Percentiles rank a stretch among this genome's conserved stretches.
Evolutionary conservation across 2,888 invertebrate genomes (phyloP).

Genomic region (Andrena fulva): DNA sequence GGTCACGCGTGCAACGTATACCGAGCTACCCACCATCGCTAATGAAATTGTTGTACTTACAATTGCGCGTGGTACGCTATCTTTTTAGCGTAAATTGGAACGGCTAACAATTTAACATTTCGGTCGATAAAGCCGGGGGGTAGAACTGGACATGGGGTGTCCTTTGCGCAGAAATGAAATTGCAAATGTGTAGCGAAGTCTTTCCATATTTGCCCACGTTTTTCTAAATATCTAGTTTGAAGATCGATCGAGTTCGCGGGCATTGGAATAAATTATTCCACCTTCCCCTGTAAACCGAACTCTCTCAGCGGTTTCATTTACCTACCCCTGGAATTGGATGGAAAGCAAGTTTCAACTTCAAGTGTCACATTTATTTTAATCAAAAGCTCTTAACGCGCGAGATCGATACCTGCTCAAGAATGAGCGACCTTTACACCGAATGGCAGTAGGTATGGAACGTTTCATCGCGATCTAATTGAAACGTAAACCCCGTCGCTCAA

Average conservation of each 20-base stretch:
- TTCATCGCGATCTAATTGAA: background rate
- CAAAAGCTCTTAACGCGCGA: background rate
- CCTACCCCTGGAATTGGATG: background rate
- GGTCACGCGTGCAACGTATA: background rate
- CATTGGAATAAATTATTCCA: too few relatives aligned
- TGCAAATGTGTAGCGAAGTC: too few relatives aligned
- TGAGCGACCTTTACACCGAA: background rate
- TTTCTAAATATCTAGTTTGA: too few relatives aligned
- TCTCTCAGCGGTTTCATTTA: background rate
- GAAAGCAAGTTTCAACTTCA: background rate
- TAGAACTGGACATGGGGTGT: too few relatives aligned
- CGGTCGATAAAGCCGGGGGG: too few relatives aligned
- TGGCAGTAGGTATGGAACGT: background rate
- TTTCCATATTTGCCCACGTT: too few relatives aligned
- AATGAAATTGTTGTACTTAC: slow-evolving; percentile 8
- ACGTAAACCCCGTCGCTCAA: background rate
- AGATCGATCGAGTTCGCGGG: too few relatives aligned
- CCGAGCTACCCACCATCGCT: background rate
- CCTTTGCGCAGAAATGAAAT: too few relatives aligned
- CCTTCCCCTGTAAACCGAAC: background rate
- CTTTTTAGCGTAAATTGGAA: too few relatives aligned
- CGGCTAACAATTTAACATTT: too few relatives aligned
- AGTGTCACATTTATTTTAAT: slow-evolving; percentile 6
- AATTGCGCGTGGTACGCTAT: background rate
- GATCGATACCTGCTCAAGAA: background rate